phyloP scores from a whole-genome alignment of 1,140 invertebrate genomes.

The Heliothis subflexa region DNA sequence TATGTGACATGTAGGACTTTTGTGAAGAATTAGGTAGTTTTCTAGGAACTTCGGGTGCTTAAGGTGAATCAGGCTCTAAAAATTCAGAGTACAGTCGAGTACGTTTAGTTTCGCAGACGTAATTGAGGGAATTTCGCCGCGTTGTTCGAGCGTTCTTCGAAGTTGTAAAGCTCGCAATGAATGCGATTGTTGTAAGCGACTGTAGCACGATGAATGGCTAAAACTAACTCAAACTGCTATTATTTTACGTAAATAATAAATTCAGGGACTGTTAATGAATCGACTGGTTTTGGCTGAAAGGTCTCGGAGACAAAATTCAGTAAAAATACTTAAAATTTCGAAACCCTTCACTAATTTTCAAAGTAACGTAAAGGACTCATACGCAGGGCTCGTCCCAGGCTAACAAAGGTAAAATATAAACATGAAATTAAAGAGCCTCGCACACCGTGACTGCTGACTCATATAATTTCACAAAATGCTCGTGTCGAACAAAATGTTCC shows the following conservation, averaged over 20 bases:
- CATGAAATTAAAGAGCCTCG: slow-evolving; percentile 26
- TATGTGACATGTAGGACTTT: not conserved
- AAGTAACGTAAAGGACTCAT: not conserved
- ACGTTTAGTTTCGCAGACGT: not conserved
- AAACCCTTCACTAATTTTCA: too few relatives aligned
- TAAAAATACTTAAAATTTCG: not conserved
- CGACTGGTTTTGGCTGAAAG: too few relatives aligned
- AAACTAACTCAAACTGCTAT: not conserved
- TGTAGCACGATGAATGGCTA: slow-evolving; percentile 1
- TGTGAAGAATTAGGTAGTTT: slow-evolving; percentile 4
- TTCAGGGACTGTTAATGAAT: too few relatives aligned
- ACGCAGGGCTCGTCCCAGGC: not conserved
- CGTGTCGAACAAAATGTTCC: slow-evolving; percentile 46
- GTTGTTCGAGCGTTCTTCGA: not conserved
- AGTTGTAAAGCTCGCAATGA: slow-evolving; percentile 32
- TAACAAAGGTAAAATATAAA: slow-evolving; percentile 37
- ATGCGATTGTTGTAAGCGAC: slow-evolving; percentile 3
- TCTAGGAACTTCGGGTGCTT: slow-evolving; percentile 3
- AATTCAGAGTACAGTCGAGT: slow-evolving; percentile 19
- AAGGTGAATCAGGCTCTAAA: slow-evolving; percentile 31
- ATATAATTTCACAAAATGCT: slow-evolving; percentile 48
- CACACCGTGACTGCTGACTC: slow-evolving; percentile 47
- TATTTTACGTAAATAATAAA: too few relatives aligned
- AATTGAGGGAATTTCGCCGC: slow-evolving; percentile 8
- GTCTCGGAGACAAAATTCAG: not conserved